Evolutionary conservation across 2,888 invertebrate species (phyloP).

Genomic region (Tetragnatha montana): DNA sequence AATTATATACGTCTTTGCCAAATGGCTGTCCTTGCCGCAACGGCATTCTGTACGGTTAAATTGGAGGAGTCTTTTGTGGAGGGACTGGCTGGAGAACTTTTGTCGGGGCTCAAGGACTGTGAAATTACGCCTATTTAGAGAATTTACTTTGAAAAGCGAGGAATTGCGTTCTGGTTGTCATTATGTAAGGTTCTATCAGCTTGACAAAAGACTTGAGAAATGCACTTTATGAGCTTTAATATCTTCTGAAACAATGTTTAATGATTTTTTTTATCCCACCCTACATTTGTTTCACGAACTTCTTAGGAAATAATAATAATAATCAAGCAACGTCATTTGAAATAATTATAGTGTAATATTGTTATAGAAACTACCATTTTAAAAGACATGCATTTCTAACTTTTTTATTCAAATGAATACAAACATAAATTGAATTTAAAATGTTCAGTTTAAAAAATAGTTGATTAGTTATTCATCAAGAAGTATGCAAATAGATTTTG

Average conservation of each 20-base stretch:
- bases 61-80: neutral
- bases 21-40: neutral
- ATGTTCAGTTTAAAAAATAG: too few relatives aligned
- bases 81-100: neutral
- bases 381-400: too few relatives aligned
- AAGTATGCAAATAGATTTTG: too few relatives aligned
- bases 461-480: too few relatives aligned
- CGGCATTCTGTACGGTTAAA: neutral
- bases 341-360: neutral
- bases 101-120: slow-evolving; percentile 4
- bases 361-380: neutral
- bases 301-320: neutral
- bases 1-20: neutral
- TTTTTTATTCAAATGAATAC: too few relatives aligned
- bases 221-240: neutral
- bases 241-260: neutral
- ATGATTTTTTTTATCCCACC: neutral
- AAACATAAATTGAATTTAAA: too few relatives aligned
- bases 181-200: neutral
- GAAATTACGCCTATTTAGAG: neutral
- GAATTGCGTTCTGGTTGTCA: neutral
- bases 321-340: neutral
- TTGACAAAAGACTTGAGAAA: neutral
- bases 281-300: neutral
- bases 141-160: neutral